phyloP scores from a whole-genome alignment of 2,797 vertebrate genomes.

The Siniperca scherzeri region DNA sequence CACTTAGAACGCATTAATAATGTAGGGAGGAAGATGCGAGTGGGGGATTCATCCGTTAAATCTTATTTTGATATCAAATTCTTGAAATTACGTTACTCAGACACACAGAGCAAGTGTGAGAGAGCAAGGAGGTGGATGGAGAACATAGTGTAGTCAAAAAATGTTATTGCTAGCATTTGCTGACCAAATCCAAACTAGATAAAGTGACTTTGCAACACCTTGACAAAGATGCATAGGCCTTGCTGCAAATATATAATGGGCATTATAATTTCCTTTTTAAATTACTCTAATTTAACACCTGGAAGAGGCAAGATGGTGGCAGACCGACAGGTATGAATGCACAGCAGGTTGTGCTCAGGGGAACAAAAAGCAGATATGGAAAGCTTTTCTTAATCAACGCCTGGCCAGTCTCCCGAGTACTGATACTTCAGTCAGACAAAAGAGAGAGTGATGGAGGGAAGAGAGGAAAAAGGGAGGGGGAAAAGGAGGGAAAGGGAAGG shows the following conservation, averaged over 20 bases:
- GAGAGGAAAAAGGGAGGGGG: not conserved
- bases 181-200: not conserved
- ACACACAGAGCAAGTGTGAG: not conserved
- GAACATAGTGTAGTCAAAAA: too few species aligned
- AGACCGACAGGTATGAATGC: conserved; percentile 50
- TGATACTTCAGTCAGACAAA: conserved; percentile 57
- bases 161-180: too few species aligned
- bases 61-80: conserved; percentile 57
- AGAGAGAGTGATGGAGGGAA: conserved; percentile 21
- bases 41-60: conserved; percentile 34
- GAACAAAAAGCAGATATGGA: conserved; percentile 49
- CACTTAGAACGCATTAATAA: conserved; percentile 78
- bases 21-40: conserved; percentile 55
- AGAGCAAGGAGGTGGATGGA: not conserved
- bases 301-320: conserved; percentile 38
- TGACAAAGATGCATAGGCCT: not conserved
- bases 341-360: conserved; percentile 61
- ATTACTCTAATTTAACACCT: conserved; percentile 52
- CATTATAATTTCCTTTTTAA: conserved; percentile 42
- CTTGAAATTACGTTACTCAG: conserved; percentile 5
- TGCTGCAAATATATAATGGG: not conserved
- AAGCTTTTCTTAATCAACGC: conserved; percentile 71
- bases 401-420: conserved; percentile 49
- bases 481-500: not conserved
- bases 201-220: not conserved